Conservation (phyloP, 2,113 vertebrate species). For the Muntiacus muntjak region DNA sequence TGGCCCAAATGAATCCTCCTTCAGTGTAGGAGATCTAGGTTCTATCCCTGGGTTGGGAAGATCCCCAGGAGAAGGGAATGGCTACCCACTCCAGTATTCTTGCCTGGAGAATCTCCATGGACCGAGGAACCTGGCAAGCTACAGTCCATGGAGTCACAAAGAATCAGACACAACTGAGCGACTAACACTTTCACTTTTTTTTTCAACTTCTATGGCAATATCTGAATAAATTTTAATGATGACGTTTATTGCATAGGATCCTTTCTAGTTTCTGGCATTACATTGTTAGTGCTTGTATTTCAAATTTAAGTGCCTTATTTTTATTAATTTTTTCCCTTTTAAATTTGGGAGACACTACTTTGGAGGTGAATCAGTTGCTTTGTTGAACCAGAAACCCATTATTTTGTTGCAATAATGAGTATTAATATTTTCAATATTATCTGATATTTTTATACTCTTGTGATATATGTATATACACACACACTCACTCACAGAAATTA, state of each 20-base stretch:
- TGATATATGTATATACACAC: neutral
- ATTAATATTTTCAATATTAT: neutral
- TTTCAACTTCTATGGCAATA: neutral
- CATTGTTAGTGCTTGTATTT: neutral
- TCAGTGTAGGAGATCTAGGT: neutral
- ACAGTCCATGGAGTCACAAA: neutral
- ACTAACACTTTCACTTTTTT: neutral
- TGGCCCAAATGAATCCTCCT: neutral
- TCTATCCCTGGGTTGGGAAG: neutral
- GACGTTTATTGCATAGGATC: neutral
- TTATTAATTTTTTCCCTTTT: neutral
- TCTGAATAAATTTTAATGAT: neutral
- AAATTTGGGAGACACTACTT: neutral
- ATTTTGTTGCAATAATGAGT: neutral
- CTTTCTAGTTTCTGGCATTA: neutral
- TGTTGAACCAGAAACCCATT: neutral
- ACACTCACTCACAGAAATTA: neutral
- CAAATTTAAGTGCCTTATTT: neutral
- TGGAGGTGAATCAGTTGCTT: neutral
- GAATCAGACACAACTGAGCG: neutral
- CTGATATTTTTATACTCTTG: neutral
- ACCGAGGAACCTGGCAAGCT: neutral
- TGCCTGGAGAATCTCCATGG: neutral
- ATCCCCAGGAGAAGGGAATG: neutral
- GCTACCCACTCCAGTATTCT: neutral